Evolutionary conservation across 2,797 vertebrate species (phyloP).

Genomic region (Chaetophractus vellerosus): DNA sequence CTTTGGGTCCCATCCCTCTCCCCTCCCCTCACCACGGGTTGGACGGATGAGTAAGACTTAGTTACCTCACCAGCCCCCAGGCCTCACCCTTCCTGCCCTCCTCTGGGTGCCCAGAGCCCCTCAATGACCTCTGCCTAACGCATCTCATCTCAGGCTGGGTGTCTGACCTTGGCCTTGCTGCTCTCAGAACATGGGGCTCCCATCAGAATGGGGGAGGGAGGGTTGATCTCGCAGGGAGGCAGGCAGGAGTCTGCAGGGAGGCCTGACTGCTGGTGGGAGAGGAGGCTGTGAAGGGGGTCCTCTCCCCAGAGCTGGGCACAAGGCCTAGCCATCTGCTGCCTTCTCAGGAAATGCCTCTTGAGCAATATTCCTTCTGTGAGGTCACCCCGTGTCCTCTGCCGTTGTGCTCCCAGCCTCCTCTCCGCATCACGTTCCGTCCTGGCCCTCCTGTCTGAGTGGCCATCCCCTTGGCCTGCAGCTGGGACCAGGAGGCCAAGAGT

Average conservation of each 20-base stretch:
- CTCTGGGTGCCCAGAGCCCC: too few relatives aligned
- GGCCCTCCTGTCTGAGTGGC: background rate
- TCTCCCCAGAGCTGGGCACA: background rate
- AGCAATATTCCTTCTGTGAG: background rate
- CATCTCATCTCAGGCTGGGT: background rate
- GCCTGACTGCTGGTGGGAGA: background rate
- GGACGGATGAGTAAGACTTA: background rate
- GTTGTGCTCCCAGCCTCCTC: background rate
- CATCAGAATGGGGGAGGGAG: background rate
- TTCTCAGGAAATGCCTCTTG: background rate
- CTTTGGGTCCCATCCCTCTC: background rate
- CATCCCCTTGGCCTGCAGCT: background rate
- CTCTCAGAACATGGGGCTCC: background rate
- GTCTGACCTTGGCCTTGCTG: background rate
- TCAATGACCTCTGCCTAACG: background rate
- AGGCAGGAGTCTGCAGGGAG: background rate
- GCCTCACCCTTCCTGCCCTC: background rate
- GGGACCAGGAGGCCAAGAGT: background rate
- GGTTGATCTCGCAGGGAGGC: background rate
- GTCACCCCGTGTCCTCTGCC: background rate
- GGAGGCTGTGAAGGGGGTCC: background rate
- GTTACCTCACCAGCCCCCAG: background rate
- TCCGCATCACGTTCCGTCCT: background rate
- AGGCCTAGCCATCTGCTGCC: background rate
- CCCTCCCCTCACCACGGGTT: background rate